phyloP scores from a whole-genome alignment of 2,113 vertebrate species.

The Catharus minimus region DNA sequence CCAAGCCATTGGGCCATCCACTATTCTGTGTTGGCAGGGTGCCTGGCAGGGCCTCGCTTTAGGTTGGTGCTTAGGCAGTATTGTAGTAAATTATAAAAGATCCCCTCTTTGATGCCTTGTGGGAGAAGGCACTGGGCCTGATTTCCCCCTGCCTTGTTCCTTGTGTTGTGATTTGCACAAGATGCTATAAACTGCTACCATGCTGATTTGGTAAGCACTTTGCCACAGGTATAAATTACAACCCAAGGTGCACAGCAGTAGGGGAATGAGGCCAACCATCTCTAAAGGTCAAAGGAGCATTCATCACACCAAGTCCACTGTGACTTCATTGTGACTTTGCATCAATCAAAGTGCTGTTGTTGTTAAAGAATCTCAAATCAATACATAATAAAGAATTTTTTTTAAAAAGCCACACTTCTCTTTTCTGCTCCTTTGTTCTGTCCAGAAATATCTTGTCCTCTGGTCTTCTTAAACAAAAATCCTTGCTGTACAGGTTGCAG shows the following conservation, averaged over 20 bases:
- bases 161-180: background rate
- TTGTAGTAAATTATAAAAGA: conserved; percentile 58
- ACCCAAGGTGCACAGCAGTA: conserved; percentile 23
- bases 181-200: conserved; percentile 14
- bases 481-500: background rate
- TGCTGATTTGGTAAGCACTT: conserved; percentile 44
- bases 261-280: conserved; percentile 31
- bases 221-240: conserved; percentile 52
- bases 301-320: conserved; percentile 19
- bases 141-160: background rate
- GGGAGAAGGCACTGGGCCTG: background rate
- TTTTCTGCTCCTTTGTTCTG: conserved; percentile 2
- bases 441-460: background rate
- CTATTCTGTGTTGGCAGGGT: background rate
- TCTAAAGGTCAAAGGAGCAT: conserved; percentile 58
- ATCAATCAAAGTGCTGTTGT: conserved; percentile 43
- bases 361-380: conserved; percentile 29
- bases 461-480: background rate
- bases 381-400: background rate
- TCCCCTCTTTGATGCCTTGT: conserved; percentile 31
- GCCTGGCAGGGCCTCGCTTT: conserved; percentile 12
- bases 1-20: background rate
- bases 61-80: background rate
- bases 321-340: conserved; percentile 46
- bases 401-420: background rate